phyloP scores from a whole-genome alignment of 2,797 vertebrate genomes.

The Cyprinodon diabolis region DNA sequence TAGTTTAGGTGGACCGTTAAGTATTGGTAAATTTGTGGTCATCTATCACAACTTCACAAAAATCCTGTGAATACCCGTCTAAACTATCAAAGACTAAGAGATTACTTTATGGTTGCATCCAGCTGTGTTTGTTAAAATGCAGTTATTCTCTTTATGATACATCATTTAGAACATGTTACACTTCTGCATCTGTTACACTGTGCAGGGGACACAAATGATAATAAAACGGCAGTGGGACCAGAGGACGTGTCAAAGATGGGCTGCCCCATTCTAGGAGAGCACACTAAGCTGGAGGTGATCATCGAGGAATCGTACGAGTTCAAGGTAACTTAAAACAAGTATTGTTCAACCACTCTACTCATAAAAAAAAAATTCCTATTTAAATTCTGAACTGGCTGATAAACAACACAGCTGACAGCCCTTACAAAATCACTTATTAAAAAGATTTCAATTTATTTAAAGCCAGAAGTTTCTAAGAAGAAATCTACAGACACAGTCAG shows the following conservation, averaged over 20 bases:
- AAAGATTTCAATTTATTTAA: neutral
- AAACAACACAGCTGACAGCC: neutral
- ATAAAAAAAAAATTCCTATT: neutral
- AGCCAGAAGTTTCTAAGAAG: neutral
- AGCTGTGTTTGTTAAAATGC: neutral
- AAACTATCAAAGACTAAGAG: neutral
- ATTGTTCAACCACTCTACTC: neutral
- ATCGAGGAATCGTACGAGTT: slow-evolving; percentile 91
- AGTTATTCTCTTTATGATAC: neutral
- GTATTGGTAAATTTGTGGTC: neutral
- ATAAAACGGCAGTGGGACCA: slow-evolving; percentile 75
- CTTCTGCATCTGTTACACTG: slow-evolving; percentile 12
- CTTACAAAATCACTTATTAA: neutral
- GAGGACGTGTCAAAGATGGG: slow-evolving; percentile 85
- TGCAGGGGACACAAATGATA: slow-evolving; percentile 85
- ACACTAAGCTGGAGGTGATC: slow-evolving; percentile 85
- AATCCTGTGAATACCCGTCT: neutral
- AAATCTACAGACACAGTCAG: neutral
- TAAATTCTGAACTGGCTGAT: neutral
- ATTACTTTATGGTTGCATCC: neutral
- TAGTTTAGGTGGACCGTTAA: neutral
- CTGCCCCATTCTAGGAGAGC: slow-evolving; percentile 85
- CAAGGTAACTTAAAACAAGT: slow-evolving; percentile 77
- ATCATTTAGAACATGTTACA: neutral
- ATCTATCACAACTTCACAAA: too few species aligned